These are phyloP conservation scores for Tyria jacobaeae DNA, from an alignment of 2,888 invertebrate species.

Conservation along the genomic window DNA sequence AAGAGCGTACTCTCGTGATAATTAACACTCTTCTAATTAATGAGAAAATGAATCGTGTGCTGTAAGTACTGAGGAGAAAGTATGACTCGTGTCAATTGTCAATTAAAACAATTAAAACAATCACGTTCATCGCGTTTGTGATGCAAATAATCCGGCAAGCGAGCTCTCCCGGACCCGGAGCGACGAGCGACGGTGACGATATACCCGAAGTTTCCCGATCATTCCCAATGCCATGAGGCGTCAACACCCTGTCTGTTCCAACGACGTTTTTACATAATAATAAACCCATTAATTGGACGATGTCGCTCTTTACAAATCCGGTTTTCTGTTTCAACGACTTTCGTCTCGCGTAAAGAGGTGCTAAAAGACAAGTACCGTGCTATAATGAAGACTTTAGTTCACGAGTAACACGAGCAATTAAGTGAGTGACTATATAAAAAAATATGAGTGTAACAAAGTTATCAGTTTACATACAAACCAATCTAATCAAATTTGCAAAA, in stretches of 20 bases:
- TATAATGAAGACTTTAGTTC: background rate
- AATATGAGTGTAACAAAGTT: background rate
- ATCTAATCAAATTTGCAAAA: background rate
- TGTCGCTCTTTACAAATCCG: constrained; percentile 15
- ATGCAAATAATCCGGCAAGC: constrained; percentile 39
- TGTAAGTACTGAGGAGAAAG: background rate
- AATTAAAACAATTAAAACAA: constrained; percentile 43
- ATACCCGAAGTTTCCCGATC: constrained; percentile 7
- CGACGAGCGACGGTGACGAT: too few species aligned
- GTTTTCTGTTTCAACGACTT: constrained; percentile 20
- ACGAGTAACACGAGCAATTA: background rate
- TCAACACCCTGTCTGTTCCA: constrained; percentile 22
- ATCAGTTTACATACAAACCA: too few species aligned
- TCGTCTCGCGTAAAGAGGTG: constrained; percentile 6
- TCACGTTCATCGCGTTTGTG: constrained; percentile 41
- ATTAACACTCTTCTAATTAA: background rate
- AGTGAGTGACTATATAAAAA: background rate
- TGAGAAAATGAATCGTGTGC: background rate
- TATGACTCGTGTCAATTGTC: constrained; percentile 30
- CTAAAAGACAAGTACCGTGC: background rate
- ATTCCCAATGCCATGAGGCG: constrained; percentile 8
- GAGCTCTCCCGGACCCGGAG: constrained; percentile 6
- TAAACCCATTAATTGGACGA: constrained; percentile 31
- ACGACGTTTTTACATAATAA: constrained; percentile 23
- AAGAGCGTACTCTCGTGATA: background rate